These are phyloP conservation scores for Papilio polyxenes DNA, from an alignment of 1,140 invertebrate species.

Conservation along the genomic window DNA sequence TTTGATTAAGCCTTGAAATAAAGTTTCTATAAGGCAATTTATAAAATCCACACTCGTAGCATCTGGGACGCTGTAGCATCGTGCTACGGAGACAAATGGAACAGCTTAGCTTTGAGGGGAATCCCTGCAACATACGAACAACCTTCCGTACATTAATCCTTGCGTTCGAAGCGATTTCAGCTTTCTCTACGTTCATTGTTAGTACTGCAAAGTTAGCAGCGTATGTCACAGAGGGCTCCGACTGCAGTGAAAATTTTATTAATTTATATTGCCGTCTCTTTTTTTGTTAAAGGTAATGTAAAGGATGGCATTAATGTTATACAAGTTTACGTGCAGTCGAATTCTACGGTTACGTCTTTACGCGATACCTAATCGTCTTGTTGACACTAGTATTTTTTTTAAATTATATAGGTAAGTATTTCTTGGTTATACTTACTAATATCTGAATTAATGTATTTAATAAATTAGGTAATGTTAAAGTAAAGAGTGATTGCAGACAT, in stretches of 20 bases:
- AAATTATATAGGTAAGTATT: no score
- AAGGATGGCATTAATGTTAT: no score
- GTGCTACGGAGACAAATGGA: slow-evolving; percentile 6
- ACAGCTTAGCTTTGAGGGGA: neutral
- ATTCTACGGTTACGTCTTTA: no score
- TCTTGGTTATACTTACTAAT: no score
- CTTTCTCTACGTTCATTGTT: neutral
- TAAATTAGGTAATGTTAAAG: neutral
- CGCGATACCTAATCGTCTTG: no score
- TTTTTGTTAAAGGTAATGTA: no score
- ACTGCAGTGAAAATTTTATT: no score
- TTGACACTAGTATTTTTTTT: no score
- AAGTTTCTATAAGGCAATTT: neutral
- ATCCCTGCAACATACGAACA: neutral
- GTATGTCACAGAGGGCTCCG: no score
- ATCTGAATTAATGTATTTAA: no score
- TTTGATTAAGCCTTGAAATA: neutral
- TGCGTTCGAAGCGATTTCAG: neutral
- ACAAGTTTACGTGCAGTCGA: no score
- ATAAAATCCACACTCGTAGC: slow-evolving; percentile 11
- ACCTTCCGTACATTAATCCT: neutral
- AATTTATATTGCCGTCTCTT: no score
- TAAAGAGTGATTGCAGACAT: neutral
- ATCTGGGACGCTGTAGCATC: neutral
- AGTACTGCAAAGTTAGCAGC: neutral